Evolutionary conservation across 1,140 invertebrate genomes (phyloP).

Genomic region (Pseudachorutes palmiensis): DNA sequence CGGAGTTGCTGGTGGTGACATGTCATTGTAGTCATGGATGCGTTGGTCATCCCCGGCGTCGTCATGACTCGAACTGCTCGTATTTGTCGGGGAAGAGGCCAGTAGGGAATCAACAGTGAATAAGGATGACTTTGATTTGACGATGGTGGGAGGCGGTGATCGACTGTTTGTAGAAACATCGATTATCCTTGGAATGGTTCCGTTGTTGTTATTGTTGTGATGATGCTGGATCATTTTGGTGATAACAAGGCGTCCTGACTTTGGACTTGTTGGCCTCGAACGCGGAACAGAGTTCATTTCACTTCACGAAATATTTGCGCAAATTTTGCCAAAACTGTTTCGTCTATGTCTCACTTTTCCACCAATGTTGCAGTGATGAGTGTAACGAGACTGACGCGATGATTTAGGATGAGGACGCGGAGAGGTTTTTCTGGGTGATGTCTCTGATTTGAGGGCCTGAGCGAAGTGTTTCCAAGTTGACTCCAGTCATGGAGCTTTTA

Average conservation of each 20-base stretch:
- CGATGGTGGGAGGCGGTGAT: background rate
- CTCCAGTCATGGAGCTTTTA: background rate
- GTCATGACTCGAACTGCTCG: slow-evolving; percentile 7
- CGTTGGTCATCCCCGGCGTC: slow-evolving; percentile 5
- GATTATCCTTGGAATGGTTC: background rate
- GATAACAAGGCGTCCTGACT: background rate
- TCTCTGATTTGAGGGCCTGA: background rate
- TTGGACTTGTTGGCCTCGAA: background rate
- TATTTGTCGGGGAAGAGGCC: slow-evolving; percentile 17
- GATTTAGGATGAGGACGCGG: no score
- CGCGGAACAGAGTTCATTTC: no score
- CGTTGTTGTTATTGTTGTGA: background rate
- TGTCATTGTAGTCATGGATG: slow-evolving; percentile 31
- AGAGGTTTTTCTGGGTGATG: background rate
- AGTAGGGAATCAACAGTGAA: slow-evolving; percentile 37
- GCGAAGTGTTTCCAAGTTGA: background rate
- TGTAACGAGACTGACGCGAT: no score
- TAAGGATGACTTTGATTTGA: slow-evolving; percentile 29
- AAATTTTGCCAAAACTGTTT: no score
- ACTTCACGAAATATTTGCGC: background rate
- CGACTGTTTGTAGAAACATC: background rate
- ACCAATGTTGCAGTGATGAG: no score
- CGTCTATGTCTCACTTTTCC: no score
- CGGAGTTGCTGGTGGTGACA: slow-evolving; percentile 38
- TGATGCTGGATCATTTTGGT: background rate